These are phyloP conservation scores for Bimastos eiseni DNA, from an alignment of 2,888 invertebrate genomes.

Conservation along the genomic window DNA sequence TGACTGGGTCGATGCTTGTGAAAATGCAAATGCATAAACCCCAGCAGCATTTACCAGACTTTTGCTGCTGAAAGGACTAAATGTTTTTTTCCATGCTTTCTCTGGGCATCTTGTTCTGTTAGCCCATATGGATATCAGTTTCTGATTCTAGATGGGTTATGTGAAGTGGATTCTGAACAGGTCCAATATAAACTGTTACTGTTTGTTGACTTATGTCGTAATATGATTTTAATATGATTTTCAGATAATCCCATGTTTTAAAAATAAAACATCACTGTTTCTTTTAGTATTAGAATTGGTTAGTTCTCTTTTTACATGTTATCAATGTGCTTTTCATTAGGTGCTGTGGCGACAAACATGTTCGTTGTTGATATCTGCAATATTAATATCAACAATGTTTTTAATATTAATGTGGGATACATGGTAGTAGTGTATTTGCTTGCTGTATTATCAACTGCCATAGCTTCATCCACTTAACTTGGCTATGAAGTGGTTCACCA, in stretches of 20 bases:
- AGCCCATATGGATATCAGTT: neutral
- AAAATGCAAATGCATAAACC: constrained; percentile 74
- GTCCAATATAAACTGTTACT: neutral
- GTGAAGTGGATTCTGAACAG: neutral
- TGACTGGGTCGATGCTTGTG: constrained; percentile 99
- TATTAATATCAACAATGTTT: neutral
- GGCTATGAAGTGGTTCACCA: neutral
- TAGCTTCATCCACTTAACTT: neutral
- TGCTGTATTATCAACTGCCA: neutral
- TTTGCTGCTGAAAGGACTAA: neutral
- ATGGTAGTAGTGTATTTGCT: neutral
- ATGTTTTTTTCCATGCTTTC: neutral
- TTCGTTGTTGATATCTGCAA: neutral
- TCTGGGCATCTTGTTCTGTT: neutral
- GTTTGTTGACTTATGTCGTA: neutral
- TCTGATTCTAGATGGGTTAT: neutral
- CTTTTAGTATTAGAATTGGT: neutral
- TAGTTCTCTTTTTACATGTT: neutral
- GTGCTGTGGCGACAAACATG: neutral
- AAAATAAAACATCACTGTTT: neutral
- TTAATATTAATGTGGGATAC: neutral
- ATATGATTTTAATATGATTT: neutral
- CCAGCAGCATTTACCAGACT: neutral
- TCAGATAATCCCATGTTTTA: neutral
- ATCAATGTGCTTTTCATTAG: too few relatives aligned